Evolutionary conservation across 2,797 vertebrate genomes (phyloP).

Genomic region (Danio kyathit): DNA sequence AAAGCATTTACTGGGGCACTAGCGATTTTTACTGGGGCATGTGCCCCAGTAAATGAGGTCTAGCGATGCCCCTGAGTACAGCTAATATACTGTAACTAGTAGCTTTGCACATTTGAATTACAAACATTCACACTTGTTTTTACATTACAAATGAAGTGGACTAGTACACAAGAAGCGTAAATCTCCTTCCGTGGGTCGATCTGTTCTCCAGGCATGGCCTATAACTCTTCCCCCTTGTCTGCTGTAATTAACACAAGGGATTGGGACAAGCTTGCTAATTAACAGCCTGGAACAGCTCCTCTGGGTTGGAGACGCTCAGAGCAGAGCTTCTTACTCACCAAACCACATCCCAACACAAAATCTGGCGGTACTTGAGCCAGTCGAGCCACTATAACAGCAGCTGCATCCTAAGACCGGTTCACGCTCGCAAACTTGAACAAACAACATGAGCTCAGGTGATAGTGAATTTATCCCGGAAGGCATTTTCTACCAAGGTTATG

Average conservation of each 20-base stretch:
- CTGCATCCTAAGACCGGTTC: slow-evolving; percentile 3
- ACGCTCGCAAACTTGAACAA: slow-evolving; percentile 36
- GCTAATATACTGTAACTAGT: neutral
- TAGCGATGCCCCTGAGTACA: too few relatives aligned
- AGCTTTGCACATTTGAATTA: neutral
- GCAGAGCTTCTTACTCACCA: slow-evolving; percentile 42
- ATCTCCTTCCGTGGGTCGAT: slow-evolving; percentile 16
- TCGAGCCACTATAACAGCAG: slow-evolving; percentile 8
- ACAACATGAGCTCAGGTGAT: slow-evolving; percentile 35
- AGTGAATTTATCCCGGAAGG: slow-evolving; percentile 8
- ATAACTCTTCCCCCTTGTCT: slow-evolving; percentile 35
- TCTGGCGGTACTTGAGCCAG: slow-evolving; percentile 36
- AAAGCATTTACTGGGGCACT: too few relatives aligned
- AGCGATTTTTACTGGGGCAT: too few relatives aligned
- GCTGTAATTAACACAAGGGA: slow-evolving; percentile 54
- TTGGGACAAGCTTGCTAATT: slow-evolving; percentile 54
- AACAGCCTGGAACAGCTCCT: slow-evolving; percentile 47
- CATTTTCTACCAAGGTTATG: slow-evolving; percentile 47
- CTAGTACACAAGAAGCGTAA: neutral
- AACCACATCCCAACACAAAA: slow-evolving; percentile 27
- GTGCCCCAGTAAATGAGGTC: too few relatives aligned
- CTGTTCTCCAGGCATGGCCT: slow-evolving; percentile 24
- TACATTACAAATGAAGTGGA: neutral
- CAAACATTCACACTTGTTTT: neutral
- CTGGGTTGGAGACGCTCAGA: slow-evolving; percentile 22